Conservation (phyloP, 2,113 vertebrate genomes). For the Burhinus bistriatus region DNA sequence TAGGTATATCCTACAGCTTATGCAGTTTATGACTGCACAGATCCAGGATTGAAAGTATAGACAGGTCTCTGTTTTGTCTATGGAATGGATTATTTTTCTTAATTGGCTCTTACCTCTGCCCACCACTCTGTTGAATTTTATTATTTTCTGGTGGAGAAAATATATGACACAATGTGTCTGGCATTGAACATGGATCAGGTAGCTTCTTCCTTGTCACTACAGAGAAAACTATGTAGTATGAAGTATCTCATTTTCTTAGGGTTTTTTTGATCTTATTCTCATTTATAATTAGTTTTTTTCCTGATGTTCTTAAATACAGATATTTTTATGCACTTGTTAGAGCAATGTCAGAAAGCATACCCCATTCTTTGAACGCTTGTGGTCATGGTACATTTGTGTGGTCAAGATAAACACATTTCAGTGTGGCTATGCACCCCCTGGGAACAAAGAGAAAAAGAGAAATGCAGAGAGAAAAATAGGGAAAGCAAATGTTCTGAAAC, state of each 20-base stretch:
- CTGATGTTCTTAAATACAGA: background rate
- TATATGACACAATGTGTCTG: background rate
- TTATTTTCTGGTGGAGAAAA: background rate
- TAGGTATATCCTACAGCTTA: background rate
- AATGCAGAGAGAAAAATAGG: background rate
- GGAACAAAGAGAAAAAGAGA: background rate
- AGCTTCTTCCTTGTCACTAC: background rate
- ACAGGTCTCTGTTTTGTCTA: background rate
- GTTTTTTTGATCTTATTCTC: background rate
- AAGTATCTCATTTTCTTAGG: background rate
- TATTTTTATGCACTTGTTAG: background rate
- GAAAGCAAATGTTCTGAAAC: background rate
- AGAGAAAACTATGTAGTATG: background rate
- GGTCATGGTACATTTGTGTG: fast-evolving
- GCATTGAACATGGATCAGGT: background rate
- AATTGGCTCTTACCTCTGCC: background rate
- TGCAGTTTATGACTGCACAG: background rate
- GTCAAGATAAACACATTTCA: background rate
- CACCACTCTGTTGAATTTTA: background rate
- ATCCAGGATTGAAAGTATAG: background rate
- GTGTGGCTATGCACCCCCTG: background rate
- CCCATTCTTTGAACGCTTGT: background rate
- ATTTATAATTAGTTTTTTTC: background rate
- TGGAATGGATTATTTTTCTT: background rate
- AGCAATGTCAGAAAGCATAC: background rate